Conservation (phyloP, 2,888 invertebrate species). For the Torymus auratus region DNA sequence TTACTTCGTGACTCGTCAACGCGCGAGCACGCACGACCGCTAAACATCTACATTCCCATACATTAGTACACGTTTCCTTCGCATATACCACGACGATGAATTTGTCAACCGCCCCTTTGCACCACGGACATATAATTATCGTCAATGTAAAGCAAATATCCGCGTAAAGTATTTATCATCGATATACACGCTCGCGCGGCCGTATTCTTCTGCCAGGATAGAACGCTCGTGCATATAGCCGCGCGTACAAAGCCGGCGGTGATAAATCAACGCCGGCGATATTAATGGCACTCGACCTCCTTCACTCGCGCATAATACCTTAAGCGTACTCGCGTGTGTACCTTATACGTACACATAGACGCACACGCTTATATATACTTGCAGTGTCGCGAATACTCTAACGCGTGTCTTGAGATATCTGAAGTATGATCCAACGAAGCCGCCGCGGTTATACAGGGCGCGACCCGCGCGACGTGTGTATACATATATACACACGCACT, state of each 20-base stretch:
- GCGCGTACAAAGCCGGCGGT: background rate
- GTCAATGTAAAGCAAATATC: conserved; percentile 44
- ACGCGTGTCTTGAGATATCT: background rate
- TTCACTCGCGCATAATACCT: conserved; percentile 47
- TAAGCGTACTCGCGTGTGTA: background rate
- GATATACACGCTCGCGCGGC: background rate
- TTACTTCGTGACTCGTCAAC: no score
- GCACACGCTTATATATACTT: background rate
- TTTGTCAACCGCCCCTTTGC: conserved; percentile 20
- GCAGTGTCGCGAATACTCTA: background rate
- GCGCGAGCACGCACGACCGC: no score
- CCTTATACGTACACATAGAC: background rate
- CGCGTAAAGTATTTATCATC: conserved; percentile 50
- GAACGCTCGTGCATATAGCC: no score
- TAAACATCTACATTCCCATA: no score
- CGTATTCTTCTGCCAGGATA: conserved; percentile 26
- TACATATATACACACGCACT: no score
- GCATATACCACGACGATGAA: conserved; percentile 1
- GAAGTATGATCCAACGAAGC: conserved; percentile 24
- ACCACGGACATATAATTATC: conserved; percentile 30
- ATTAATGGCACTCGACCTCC: conserved; percentile 56
- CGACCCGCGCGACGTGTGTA: no score
- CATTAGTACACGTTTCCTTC: no score
- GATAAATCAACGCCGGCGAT: conserved; percentile 53
- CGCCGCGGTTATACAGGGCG: no score